Evolutionary conservation across 2,888 invertebrate genomes (phyloP).

Genomic region (Campoplex nolae): DNA sequence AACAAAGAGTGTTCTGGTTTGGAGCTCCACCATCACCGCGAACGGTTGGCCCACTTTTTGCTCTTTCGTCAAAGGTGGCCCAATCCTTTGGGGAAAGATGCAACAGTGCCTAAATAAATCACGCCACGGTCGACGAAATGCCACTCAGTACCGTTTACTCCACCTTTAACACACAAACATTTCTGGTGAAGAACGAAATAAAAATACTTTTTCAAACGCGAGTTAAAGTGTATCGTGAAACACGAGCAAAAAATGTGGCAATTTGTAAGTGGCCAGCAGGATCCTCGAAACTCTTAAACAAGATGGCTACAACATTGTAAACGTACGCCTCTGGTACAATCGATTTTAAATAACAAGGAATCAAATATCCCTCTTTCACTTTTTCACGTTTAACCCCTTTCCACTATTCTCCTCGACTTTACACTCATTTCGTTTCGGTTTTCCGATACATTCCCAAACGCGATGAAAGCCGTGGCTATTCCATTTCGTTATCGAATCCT

Average conservation of each 20-base stretch:
- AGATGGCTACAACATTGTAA: not conserved
- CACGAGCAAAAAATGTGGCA: slow-evolving; percentile 2
- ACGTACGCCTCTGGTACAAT: not conserved
- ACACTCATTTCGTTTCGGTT: slow-evolving; percentile 49
- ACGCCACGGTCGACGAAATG: slow-evolving; percentile 50
- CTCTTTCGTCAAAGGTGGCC: slow-evolving; percentile 66
- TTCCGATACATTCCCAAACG: slow-evolving; percentile 39
- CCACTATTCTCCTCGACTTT: slow-evolving; percentile 18
- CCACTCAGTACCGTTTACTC: slow-evolving; percentile 43
- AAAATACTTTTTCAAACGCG: slow-evolving; percentile 8
- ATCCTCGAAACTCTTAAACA: slow-evolving; percentile 8
- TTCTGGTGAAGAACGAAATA: slow-evolving; percentile 14
- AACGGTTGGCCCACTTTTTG: slow-evolving; percentile 42
- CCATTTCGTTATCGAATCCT: not conserved
- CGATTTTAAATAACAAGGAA: slow-evolving; percentile 23
- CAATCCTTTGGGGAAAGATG: slow-evolving; percentile 52
- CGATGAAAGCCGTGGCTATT: slow-evolving; percentile 4
- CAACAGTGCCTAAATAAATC: slow-evolving; percentile 63
- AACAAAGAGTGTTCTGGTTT: slow-evolving; percentile 13
- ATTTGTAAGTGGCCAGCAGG: not conserved
- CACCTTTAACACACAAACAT: slow-evolving; percentile 4
- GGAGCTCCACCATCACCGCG: slow-evolving; percentile 12
- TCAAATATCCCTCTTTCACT: slow-evolving; percentile 7
- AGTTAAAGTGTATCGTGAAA: slow-evolving; percentile 1
- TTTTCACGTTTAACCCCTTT: not conserved